Percentiles rank a stretch among this genome's conserved stretches.
These are phyloP conservation scores for Gymnocypris eckloni DNA, from an alignment of 2,797 vertebrate genomes.

Conservation along the genomic window DNA sequence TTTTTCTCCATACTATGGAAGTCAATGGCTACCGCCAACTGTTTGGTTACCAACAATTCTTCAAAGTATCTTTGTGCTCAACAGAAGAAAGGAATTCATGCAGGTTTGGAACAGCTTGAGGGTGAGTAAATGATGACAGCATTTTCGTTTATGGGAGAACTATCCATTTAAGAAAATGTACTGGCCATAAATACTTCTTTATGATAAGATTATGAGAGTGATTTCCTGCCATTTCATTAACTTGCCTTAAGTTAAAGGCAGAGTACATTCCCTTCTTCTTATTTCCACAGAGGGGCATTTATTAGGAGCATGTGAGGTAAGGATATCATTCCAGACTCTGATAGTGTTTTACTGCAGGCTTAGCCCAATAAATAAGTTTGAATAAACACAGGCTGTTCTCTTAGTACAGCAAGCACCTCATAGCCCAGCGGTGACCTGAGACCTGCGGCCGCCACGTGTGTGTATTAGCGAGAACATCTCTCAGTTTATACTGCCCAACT, in stretches of 20 bases:
- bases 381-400: conserved; percentile 60
- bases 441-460: background rate
- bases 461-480: background rate
- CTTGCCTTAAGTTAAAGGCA: conserved; percentile 8
- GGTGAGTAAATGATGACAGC: background rate
- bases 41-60: background rate
- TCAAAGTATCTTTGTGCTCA: background rate
- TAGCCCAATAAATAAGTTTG: conserved; percentile 82
- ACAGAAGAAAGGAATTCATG: background rate
- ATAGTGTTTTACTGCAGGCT: conserved; percentile 83
- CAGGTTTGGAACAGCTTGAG: background rate
- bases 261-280: conserved; percentile 27
- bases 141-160: background rate
- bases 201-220: background rate
- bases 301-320: conserved; percentile 73
- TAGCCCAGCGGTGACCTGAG: conserved; percentile 8
- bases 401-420: conserved; percentile 28
- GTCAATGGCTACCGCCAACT: background rate
- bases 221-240: background rate
- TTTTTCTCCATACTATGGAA: background rate
- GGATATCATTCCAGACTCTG: conserved; percentile 67
- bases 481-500: background rate
- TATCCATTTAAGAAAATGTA: background rate
- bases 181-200: background rate
- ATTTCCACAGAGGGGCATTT: conserved; percentile 75